Base-by-base conservation (phyloP, 2,888 invertebrate genomes). In the Vanessa cardui region DNA sequence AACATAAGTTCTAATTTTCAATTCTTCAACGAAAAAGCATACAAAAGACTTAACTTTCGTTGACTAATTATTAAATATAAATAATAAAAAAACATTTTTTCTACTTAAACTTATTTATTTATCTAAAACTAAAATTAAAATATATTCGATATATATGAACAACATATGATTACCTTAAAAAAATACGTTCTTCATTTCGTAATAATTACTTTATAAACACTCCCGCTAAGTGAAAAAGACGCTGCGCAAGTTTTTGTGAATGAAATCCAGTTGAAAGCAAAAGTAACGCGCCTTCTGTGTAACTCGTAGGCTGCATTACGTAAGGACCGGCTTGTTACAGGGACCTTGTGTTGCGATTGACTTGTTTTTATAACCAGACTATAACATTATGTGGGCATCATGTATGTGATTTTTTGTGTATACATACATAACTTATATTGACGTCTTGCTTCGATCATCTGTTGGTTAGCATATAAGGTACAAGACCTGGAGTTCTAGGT, bases 211-310 rank as follows among this genome's bases (percentile, higher is more conserved):
- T 18, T 26, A 47, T 61, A 33, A 50, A 39, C 20, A 50, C 47
- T 3, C 21, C 56, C 39, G 49, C 31, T 58, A 67, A 56, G 21
- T 18, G 45, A 52, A 45, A 31, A 60, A 64, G 50, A 60, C 50
- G 61, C 46, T n/a, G 47, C 47, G 26, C 61, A n/a, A 62, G 47
- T 74, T 74, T 73, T 73, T 72, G 70, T 73, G 73, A 74, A 75
- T 76, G 76, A 70, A 72, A 45, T 70, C 26, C 64, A 59, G 64
- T 71, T 68, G 74, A 73, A 73, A 76, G 72, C 72, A 72, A 72
- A 73, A 73, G 72, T 65, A 33, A 56, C 60, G 49, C 60, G 60
- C 64, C 70, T 64, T 39, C 39, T 46, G 45, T 58, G 58, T 39
- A 50, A 18, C 21, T 50, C 58, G 67, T 44, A 56, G 63, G 63